Evolutionary conservation across 2,888 invertebrate species (phyloP).

Genomic region (Ectemnius cavifrons): DNA sequence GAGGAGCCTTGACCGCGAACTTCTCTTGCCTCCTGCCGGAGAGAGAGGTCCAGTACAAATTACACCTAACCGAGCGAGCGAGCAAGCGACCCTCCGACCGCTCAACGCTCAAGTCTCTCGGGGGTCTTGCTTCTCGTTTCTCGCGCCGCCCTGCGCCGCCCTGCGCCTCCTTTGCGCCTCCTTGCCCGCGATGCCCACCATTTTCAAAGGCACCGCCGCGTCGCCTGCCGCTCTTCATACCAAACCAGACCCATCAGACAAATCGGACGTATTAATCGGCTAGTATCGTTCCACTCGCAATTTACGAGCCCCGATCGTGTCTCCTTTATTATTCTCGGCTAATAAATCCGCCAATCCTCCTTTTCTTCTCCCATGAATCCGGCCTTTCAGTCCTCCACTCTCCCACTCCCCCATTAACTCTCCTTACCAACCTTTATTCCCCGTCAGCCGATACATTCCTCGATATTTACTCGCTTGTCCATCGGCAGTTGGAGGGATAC

Average conservation of each 20-base stretch:
- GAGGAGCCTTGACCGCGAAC: slow-evolving; percentile 76
- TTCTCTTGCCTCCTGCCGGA: slow-evolving; percentile 66
- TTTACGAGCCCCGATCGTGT: slow-evolving; percentile 33
- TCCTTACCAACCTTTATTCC: no score
- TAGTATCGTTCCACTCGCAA: slow-evolving; percentile 27
- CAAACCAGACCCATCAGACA: slow-evolving; percentile 1
- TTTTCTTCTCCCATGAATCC: not conserved
- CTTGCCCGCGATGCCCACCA: slow-evolving; percentile 14
- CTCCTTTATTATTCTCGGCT: slow-evolving; percentile 28
- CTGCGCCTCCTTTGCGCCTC: no score
- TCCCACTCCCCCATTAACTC: no score
- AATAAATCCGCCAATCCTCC: slow-evolving; percentile 29
- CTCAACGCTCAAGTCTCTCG: slow-evolving; percentile 16
- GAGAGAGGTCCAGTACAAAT: slow-evolving; percentile 59
- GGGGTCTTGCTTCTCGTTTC: slow-evolving; percentile 19
- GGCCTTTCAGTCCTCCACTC: no score
- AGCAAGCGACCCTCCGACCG: slow-evolving; percentile 10
- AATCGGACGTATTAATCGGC: slow-evolving; percentile 20
- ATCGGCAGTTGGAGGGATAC: no score
- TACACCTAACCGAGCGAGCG: slow-evolving; percentile 53
- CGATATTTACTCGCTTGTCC: no score
- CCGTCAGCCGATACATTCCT: no score
- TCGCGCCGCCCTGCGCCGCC: no score
- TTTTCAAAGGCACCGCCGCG: slow-evolving; percentile 52
- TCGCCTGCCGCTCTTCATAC: not conserved